Percentiles rank a stretch among this genome's conserved stretches.
Evolutionary conservation across 2,113 vertebrate species (phyloP).

Genomic region (Cacatua alba): DNA sequence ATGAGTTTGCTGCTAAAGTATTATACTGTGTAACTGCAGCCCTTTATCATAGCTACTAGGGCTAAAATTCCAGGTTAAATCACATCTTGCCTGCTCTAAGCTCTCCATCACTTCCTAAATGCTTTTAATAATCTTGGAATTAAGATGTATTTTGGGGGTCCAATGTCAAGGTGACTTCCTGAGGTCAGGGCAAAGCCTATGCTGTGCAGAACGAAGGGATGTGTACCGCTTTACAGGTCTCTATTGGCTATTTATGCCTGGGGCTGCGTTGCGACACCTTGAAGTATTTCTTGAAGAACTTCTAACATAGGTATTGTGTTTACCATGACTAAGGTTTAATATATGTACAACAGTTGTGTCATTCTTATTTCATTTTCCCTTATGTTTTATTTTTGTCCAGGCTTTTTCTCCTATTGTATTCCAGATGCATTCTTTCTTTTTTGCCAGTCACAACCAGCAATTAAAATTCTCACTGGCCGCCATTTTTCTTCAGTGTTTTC

Average conservation of each 20-base stretch:
- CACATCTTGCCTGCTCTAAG: not conserved
- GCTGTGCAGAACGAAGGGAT: not conserved
- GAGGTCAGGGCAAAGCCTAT: not conserved
- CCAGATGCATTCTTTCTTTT: not conserved
- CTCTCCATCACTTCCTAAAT: not conserved
- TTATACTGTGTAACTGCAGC: not conserved
- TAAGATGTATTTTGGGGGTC: not conserved
- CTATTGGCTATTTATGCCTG: not conserved
- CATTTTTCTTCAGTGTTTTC: not conserved
- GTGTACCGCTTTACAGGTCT: not conserved
- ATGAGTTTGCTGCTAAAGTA: not conserved
- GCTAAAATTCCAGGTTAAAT: not conserved
- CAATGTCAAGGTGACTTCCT: not conserved
- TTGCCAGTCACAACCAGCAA: fast-evolving
- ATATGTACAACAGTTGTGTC: not conserved
- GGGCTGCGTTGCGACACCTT: fast-evolving
- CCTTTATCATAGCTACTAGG: not conserved
- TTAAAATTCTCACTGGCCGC: not conserved
- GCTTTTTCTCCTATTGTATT: not conserved
- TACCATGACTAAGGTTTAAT: not conserved
- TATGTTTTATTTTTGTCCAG: not conserved
- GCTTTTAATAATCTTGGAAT: not conserved
- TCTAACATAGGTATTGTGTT: not conserved
- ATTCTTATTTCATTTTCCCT: not conserved
- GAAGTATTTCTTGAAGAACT: not conserved